Evolutionary conservation across 2,113 vertebrate species (phyloP), one percentile per base, ranked within the genome.

Genomic region (Lucifuga dentata): DNA sequence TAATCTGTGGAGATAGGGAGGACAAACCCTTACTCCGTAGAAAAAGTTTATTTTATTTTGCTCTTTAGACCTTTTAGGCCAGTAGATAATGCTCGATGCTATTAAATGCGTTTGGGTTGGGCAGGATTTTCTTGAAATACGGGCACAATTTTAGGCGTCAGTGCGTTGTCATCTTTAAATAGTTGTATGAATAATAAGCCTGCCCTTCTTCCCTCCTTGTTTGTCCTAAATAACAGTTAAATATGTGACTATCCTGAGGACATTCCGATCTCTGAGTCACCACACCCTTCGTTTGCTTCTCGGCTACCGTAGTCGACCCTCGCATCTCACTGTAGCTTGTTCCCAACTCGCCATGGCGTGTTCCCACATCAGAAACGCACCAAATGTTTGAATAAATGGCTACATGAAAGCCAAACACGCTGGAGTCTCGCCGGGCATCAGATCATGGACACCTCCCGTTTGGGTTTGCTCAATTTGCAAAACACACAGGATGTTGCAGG

Each of bases 281-380:
- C 90, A 90, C 90, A 87, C 90, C 89, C 88, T 89, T 85, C 71
- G 82, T 86, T 76, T 83, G 80, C 78, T 80, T 63, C 73, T 68
- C 52, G 40, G 69, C 58, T 73, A 4, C 73, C 57, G 69, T 59
- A 62, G 76, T 33, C 75, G 69, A 81, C 69, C 68, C 70, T 69
- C 52, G 13, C n/a, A 11, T 55, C 62, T 72, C 59, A 19, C 56
- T 19, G 38, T 19, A 32, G 32, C 46, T 59, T 55, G 50, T 59
- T 73, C 49, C 53, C 63, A 53, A 53, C 50, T 53, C 32, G 60
- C 41, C 74, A 57, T 58, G 48, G 58, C 60, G 33, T 52, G 68
- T 70, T 15, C 29, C 11, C 16, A 36, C 9, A 41, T 46, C 21
- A 38, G 49, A 76, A 51, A 61, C 32, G 13, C 41, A 24, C 55